These are phyloP conservation scores for Gavia stellata DNA, from an alignment of 2,113 vertebrate species.

Conservation along the genomic window DNA sequence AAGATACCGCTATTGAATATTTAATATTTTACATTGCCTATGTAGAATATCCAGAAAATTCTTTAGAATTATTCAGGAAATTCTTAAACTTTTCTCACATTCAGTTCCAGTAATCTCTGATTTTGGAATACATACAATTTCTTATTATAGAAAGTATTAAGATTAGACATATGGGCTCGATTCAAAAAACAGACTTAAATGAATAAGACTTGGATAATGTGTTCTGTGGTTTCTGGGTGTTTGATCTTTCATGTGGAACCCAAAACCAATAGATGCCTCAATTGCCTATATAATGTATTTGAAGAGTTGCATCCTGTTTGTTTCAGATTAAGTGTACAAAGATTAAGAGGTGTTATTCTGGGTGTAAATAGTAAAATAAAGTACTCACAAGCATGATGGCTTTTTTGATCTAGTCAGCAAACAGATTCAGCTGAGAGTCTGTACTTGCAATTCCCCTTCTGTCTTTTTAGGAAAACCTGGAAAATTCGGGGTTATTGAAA, in stretches of 20 bases:
- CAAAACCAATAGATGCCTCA: neutral
- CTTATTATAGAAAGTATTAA: neutral
- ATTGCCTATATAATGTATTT: neutral
- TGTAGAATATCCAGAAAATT: neutral
- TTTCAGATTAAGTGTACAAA: neutral
- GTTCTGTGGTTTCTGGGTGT: neutral
- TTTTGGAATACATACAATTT: neutral
- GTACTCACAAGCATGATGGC: neutral
- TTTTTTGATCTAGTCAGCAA: neutral
- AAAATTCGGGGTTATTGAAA: neutral
- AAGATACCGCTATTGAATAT: rapidly evolving
- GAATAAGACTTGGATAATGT: neutral
- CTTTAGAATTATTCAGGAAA: neutral
- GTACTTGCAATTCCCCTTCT: neutral
- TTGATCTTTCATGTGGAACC: neutral
- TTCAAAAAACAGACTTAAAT: neutral
- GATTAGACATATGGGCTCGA: neutral
- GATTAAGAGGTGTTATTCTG: neutral
- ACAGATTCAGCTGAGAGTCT: neutral
- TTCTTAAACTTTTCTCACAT: neutral
- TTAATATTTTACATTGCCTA: neutral
- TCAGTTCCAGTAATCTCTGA: neutral
- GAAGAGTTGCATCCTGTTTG: neutral
- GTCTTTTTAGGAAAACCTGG: neutral
- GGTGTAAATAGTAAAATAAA: neutral